phyloP scores from a whole-genome alignment of 2,113 vertebrate species.

The Lucifuga dentata region DNA sequence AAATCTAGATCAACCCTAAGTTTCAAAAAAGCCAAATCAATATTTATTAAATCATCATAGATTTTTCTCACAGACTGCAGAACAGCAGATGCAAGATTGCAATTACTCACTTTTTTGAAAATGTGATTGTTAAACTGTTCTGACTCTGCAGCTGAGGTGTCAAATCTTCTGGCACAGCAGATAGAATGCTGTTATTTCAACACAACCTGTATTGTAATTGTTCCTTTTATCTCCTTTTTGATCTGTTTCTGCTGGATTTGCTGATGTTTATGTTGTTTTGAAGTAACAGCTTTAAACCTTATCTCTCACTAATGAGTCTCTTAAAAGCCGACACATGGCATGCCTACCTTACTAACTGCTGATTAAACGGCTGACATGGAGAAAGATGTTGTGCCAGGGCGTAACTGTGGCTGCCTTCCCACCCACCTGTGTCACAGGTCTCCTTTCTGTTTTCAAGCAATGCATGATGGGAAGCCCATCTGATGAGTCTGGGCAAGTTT shows the following conservation, averaged over 20 bases:
- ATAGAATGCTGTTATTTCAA: background rate
- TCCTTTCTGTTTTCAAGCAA: slow-evolving; percentile 33
- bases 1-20: no score
- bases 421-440: slow-evolving; percentile 58
- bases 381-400: slow-evolving; percentile 57
- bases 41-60: no score
- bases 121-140: no score
- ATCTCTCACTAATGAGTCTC: slow-evolving; percentile 48
- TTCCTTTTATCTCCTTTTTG: background rate
- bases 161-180: no score
- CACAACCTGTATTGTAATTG: background rate
- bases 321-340: slow-evolving; percentile 63
- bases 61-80: no score
- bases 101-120: no score
- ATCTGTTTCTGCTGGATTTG: background rate
- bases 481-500: slow-evolving; percentile 59
- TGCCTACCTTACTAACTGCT: slow-evolving; percentile 45
- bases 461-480: slow-evolving; percentile 59
- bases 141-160: no score
- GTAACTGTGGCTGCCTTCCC: slow-evolving; percentile 53
- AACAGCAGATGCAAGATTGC: no score
- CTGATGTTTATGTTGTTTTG: background rate
- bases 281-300: slow-evolving; percentile 35
- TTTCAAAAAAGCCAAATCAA: no score
- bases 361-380: slow-evolving; percentile 55